Conservation (phyloP, 2,888 invertebrate species). For the Pristionchus japonicus region DNA sequence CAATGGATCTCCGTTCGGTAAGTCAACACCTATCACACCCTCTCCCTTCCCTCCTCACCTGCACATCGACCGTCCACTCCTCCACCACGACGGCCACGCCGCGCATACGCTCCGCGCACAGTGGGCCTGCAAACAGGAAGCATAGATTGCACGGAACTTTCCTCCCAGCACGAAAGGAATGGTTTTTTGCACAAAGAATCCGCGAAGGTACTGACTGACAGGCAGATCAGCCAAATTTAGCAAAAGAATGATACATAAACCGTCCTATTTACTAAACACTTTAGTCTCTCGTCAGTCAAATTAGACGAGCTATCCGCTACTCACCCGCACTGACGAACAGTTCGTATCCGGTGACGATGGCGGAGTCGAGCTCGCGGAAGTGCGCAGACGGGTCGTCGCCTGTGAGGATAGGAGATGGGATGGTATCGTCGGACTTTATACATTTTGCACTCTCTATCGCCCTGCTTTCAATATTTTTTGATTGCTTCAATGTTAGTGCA, state of each 20-base stretch:
- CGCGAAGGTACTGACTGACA: background rate
- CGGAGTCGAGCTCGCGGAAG: constrained; percentile 64
- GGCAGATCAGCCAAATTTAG: background rate
- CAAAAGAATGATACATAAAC: background rate
- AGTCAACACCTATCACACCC: background rate
- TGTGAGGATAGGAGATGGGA: too few species aligned
- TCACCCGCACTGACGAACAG: constrained; percentile 63
- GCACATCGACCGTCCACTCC: constrained; percentile 81
- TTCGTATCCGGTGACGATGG: constrained; percentile 70
- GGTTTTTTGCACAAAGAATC: background rate
- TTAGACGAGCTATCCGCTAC: background rate
- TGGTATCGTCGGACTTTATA: too few species aligned
- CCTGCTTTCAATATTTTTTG: too few species aligned
- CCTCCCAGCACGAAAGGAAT: too few species aligned
- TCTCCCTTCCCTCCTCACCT: constrained; percentile 37
- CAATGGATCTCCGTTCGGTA: background rate
- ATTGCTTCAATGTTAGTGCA: too few species aligned
- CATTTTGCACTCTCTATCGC: too few species aligned
- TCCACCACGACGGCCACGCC: constrained; percentile 92
- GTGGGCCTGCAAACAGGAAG: constrained; percentile 88
- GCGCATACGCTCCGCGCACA: constrained; percentile 97
- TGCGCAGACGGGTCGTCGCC: background rate
- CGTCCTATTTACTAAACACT: too few species aligned
- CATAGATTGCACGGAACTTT: too few species aligned
- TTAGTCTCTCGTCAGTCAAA: too few species aligned